Evolutionary conservation across 2,797 vertebrate species (phyloP), one percentile per base, ranked within the genome.

Genomic region (Hippoglossus hippoglossus): DNA sequence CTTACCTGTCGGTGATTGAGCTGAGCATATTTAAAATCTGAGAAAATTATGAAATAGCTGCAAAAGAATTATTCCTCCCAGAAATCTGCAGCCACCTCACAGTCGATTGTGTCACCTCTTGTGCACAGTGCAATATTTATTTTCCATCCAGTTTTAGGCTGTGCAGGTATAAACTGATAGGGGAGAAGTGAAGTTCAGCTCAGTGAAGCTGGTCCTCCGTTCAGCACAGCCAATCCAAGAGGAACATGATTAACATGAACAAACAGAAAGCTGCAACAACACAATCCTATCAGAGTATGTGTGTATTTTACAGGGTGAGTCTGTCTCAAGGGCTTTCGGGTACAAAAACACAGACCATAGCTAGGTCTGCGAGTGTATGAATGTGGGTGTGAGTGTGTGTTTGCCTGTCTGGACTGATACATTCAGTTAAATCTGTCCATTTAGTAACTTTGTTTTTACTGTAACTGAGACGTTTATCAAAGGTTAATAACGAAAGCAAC

Each of bases 231-330:
- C 71, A 71, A 21, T 39, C 22, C 53, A 62, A 22, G 34, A 56
- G 72, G 47, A 63, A 63, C 75, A 67, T 81, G 83, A 87, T 62
- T 69, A 82, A 86, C 63, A 73, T 28, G 81, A 83, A 71, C 79
- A 86, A 88, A 89, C 74, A 87, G 41, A 77, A 24, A 69, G 61
- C 71, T 67, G 1, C 61, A 51, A 11, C 53, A 16, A 39, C 66
- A 89, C 85, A 88, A 88, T 87, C 73, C 64, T 91, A 91, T 91
- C 89, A 81, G 80, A 78, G 71, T 22, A 41, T 46, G 57, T 83
- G 82, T 88, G 71, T 77, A 18, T 80, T 86, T 79, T 81, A 74
- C 72, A 79, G 85, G 85, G 84, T 65, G 85, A 88, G 82, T 60
- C 85, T 79, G 81, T 88, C 85, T 90, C 83, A 83, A 86, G 84